Conservation (phyloP, 2,888 invertebrate species). For the Rhagium mordax region DNA sequence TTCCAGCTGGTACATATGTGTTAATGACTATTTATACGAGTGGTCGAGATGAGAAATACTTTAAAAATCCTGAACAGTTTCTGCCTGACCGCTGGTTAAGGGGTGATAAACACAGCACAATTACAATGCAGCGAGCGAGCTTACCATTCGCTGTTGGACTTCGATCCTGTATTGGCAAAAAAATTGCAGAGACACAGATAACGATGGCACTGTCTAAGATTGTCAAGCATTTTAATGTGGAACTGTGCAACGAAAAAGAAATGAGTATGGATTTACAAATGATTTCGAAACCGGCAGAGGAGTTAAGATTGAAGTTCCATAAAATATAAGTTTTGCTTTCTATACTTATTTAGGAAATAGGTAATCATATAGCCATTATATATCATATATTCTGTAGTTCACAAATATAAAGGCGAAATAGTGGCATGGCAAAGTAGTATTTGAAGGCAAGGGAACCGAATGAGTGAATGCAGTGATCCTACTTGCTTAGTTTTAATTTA, state of each 20-base stretch:
- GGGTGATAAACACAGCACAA: constrained; percentile 49
- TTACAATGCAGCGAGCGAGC: constrained; percentile 74
- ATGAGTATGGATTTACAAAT: constrained; percentile 75
- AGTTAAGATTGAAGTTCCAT: constrained; percentile 67
- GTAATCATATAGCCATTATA: no score
- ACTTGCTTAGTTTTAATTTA: no score
- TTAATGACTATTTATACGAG: constrained; percentile 90
- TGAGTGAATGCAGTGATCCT: no score
- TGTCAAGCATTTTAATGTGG: constrained; percentile 71
- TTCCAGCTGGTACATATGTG: constrained; percentile 85
- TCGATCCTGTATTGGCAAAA: constrained; percentile 85
- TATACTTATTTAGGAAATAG: no score
- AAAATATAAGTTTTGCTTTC: constrained; percentile 24
- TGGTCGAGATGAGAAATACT: constrained; percentile 81
- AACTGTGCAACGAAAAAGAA: constrained; percentile 71
- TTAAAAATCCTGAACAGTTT: constrained; percentile 79
- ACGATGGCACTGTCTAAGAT: constrained; percentile 77
- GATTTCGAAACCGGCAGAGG: constrained; percentile 75
- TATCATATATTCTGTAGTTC: no score
- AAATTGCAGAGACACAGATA: constrained; percentile 85
- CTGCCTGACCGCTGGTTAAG: constrained; percentile 85
- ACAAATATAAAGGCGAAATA: no score
- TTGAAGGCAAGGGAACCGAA: no score
- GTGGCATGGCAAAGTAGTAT: no score
- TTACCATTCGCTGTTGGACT: constrained; percentile 89